phyloP scores from a whole-genome alignment of 2,888 invertebrate species.

The Galeopsomyia nigrocyanea region DNA sequence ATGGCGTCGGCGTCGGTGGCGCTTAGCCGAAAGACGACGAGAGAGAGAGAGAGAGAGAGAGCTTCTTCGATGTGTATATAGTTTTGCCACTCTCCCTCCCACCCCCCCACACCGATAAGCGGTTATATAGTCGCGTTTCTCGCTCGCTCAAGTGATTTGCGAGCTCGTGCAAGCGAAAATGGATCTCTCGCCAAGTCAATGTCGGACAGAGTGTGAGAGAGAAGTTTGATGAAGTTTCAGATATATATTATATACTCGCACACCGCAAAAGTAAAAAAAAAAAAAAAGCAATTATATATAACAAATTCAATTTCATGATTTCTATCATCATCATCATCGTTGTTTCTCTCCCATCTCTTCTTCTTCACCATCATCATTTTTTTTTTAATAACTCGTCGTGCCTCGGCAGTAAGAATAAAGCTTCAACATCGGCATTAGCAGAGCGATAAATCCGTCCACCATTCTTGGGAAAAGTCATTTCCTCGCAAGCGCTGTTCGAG shows the following conservation, averaged over 20 bases:
- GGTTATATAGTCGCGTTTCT: slow-evolving; percentile 19
- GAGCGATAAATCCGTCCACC: slow-evolving; percentile 39
- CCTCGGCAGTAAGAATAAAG: too few relatives aligned
- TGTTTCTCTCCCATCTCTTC: too few relatives aligned
- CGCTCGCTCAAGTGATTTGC: slow-evolving; percentile 29
- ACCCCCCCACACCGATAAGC: slow-evolving; percentile 13
- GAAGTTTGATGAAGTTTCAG: too few relatives aligned
- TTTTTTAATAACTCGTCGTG: too few relatives aligned
- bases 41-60: not conserved
- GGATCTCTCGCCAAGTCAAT: not conserved
- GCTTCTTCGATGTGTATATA: slow-evolving; percentile 33
- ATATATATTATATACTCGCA: too few relatives aligned
- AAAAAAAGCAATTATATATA: not conserved
- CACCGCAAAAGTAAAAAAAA: too few relatives aligned
- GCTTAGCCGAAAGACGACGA: slow-evolving; percentile 38
- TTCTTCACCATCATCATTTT: too few relatives aligned
- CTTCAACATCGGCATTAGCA: slow-evolving; percentile 32
- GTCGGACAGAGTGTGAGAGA: too few relatives aligned
- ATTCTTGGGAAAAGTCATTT: slow-evolving; percentile 42
- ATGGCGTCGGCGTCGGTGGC: slow-evolving; percentile 22
- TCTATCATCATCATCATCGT: too few relatives aligned
- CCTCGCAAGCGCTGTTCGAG: slow-evolving; percentile 51
- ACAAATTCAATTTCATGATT: not conserved
- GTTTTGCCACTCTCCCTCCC: not conserved
- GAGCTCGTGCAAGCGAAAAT: slow-evolving; percentile 5